phyloP scores from a whole-genome alignment of 2,797 vertebrate genomes.

The Amazona finschi region DNA sequence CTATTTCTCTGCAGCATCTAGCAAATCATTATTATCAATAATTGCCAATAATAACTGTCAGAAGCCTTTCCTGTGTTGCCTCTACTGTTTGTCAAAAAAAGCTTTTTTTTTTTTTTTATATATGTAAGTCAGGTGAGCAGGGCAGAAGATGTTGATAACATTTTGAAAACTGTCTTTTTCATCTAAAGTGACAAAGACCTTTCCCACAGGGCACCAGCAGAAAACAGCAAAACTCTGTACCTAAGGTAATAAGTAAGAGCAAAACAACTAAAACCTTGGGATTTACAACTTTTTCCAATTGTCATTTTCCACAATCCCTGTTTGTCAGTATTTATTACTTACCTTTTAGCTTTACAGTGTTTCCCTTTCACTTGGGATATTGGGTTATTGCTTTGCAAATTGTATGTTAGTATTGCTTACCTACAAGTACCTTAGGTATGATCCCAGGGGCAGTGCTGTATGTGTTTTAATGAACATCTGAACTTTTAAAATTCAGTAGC shows the following conservation, averaged over 20 bases:
- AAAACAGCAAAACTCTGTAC: not conserved
- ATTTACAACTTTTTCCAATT: conserved; percentile 7
- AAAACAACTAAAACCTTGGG: conserved; percentile 45
- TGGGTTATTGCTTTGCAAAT: conserved; percentile 58
- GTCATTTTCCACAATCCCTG: conserved; percentile 16
- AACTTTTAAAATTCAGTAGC: conserved; percentile 35
- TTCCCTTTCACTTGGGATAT: conserved; percentile 35
- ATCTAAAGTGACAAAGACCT: not conserved
- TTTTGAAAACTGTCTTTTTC: conserved; percentile 7
- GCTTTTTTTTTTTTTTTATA: not conserved
- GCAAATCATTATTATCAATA: not conserved
- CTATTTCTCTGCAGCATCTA: not conserved
- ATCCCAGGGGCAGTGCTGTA: not conserved
- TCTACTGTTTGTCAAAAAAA: not conserved
- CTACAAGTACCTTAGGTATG: not conserved
- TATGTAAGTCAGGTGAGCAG: not conserved
- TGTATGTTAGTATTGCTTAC: conserved; percentile 43
- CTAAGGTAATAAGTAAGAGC: conserved; percentile 30
- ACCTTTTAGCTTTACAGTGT: conserved; percentile 26
- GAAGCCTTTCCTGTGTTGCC: not conserved
- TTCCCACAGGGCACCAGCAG: not conserved
- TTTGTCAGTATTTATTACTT: conserved; percentile 52
- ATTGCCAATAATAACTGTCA: not conserved
- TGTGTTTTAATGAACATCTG: conserved; percentile 34
- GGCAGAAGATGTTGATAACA: not conserved